Conservation (phyloP, 1,140 invertebrate genomes). For the Ctenoplectra terminalis region DNA sequence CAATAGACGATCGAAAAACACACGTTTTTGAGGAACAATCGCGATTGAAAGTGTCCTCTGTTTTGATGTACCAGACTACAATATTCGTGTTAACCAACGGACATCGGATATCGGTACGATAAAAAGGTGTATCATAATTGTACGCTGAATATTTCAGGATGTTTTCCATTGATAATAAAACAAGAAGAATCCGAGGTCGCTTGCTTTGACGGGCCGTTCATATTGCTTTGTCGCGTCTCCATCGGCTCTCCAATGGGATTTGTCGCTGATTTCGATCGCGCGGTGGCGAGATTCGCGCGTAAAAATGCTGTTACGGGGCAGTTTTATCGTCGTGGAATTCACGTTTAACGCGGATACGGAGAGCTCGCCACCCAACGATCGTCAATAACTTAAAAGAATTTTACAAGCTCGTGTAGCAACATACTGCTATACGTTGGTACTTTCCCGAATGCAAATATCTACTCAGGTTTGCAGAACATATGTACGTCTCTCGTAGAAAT, state of each 20-base stretch:
- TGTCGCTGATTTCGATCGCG: slow-evolving; percentile 11
- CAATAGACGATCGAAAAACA: background rate
- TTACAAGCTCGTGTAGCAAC: slow-evolving; percentile 1
- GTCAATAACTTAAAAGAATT: slow-evolving; percentile 31
- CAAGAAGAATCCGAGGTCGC: background rate
- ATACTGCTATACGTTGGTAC: background rate
- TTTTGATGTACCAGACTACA: slow-evolving; percentile 14
- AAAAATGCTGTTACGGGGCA: slow-evolving; percentile 30
- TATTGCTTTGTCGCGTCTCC: background rate
- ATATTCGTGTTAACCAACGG: slow-evolving; percentile 11
- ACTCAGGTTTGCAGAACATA: no score
- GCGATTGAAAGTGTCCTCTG: background rate
- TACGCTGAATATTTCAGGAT: slow-evolving; percentile 38
- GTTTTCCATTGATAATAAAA: slow-evolving; percentile 12
- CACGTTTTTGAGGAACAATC: background rate
- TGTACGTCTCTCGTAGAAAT: no score
- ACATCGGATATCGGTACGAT: background rate
- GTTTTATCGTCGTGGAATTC: slow-evolving; percentile 22
- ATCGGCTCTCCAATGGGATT: background rate
- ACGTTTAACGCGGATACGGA: background rate
- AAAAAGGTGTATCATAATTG: slow-evolving; percentile 39
- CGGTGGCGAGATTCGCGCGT: slow-evolving; percentile 17
- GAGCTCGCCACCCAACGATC: background rate
- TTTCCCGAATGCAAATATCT: no score
- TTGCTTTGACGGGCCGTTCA: background rate